Evolutionary conservation across 2,797 vertebrate species (phyloP), one percentile per base, ranked within the genome.

Genomic region (Odontamblyopus rebecca): DNA sequence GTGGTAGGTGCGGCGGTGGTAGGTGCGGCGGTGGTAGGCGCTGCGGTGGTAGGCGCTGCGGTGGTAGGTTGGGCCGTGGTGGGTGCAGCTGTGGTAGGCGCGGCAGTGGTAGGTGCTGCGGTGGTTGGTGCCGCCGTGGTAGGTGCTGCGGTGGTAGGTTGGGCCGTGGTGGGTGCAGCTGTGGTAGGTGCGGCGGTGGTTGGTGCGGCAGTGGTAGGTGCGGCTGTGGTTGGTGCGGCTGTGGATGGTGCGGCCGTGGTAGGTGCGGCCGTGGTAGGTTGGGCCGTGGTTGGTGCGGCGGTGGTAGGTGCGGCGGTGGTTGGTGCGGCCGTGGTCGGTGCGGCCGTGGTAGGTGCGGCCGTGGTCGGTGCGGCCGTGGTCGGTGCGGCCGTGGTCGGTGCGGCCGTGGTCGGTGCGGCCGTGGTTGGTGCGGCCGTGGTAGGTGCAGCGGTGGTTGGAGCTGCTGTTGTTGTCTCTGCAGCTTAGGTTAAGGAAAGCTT

Each of bases 241-340:
- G 62, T 16, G 5, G 62, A 9, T 1, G 32, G 32, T 35, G 32
- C 32, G 6, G 32, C 32, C 6, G 32, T 35, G 5, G 32, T 35
- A 35, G 32, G 32, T 35, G 32, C 32, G 3, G 32, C 32, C 6
- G 32, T 35, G 32, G 86, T 89, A 12, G 62, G 50, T 65, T 56
- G 13, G 35, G 69, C 29, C 0, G 61, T 66, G 1, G 61, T 62
- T 0, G 61, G 5, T 0, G 38, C 3, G 8, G 62, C 50, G 57
- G 60, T 13, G 35, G 69, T 26, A 2, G n/a, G 26, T 27, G 53
- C 19, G 1, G 7, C 29, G 0, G 61, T 66, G 1, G 32, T 62
- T 5, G 35, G 9, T 23, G 61, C 5, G 0, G 18, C 18, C 9
- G 56, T 48, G 29, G n/a, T 18, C 4, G 61, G 16, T 4, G 62